Conservation (phyloP, 2,797 vertebrate species). For the Gallinago nigripennis region DNA sequence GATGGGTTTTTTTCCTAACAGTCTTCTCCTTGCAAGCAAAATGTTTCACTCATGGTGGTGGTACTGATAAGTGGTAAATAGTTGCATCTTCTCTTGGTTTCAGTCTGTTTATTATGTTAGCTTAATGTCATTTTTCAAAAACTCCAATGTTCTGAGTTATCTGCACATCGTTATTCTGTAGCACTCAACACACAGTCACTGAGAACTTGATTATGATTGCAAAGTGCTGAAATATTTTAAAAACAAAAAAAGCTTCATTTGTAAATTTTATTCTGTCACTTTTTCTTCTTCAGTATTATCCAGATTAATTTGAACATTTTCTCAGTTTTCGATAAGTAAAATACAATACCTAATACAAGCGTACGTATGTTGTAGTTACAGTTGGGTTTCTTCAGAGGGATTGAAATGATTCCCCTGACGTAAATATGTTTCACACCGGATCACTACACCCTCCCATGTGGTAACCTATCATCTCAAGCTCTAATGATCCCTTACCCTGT, state of each 20-base stretch:
- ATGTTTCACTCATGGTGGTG: not conserved
- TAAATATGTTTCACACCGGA: conserved; percentile 18
- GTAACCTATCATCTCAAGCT: conserved; percentile 36
- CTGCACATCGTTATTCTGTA: not conserved
- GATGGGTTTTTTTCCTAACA: not conserved
- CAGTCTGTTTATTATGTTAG: not conserved
- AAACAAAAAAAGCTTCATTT: conserved; percentile 13
- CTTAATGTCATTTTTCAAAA: conserved; percentile 15
- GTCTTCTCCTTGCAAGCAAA: not conserved
- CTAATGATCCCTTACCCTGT: conserved; percentile 54
- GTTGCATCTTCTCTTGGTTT: conserved; percentile 13
- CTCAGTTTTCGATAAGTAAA: conserved; percentile 37
- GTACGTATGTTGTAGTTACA: conserved; percentile 30
- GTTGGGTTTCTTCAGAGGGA: conserved; percentile 36
- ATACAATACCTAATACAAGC: not conserved
- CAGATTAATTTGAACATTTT: not conserved
- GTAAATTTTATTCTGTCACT: conserved; percentile 28
- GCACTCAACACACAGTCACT: not conserved
- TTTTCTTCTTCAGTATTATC: conserved; percentile 26
- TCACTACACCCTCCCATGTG: conserved; percentile 37
- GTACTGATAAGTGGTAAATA: not conserved
- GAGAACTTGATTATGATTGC: conserved; percentile 30
- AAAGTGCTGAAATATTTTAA: not conserved
- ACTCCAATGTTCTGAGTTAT: not conserved
- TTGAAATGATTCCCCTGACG: conserved; percentile 48